Base-by-base conservation (phyloP, 2,797 vertebrate genomes). In the Harpagifer antarcticus region DNA sequence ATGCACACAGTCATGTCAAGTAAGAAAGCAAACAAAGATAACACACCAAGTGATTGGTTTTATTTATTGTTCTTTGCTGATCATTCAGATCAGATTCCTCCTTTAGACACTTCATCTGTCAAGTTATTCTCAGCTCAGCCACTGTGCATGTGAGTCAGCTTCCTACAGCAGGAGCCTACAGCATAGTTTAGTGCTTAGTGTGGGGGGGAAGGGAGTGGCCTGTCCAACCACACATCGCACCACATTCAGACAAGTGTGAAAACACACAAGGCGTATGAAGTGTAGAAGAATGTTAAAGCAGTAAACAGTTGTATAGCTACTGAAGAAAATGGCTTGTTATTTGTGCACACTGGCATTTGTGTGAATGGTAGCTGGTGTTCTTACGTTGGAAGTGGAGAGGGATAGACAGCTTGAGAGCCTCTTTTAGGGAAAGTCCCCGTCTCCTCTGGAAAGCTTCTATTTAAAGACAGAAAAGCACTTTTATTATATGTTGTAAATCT, bases 111-210 rank as follows among this genome's bases (percentile, higher is more conserved):
- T 73, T 63, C 11, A 47, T 76, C 40, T 33, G 19, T 10, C 0
- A 12, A 56, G 63, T 74, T 81, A 5, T 81, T 85, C 61, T 44
- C 3, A 20, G 40, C 69, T 59, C 62, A 53, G 47, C 62, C 71
- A 42, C 74, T 69, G 42, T 74, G 58, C 67, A 70, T 47, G 43
- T 86, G 88, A 90, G 43, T 88, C 84, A 87, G 54, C 68, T 67
- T 76, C 52, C 63, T 62, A 31, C 20, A 23, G 44, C 66, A 17
- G 43, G 56, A 40, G 58, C 65, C 15, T 56, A n/a, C 49, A 13
- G 23, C 83, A 84, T 77, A 78, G 59, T 80, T 81, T 37, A 68
- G 61, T n/a, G 62, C 64, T 76, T 20, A 70, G 75, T 11, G 80
- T 50, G 50, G 33, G 71, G 31, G 45, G 27, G 49, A 23, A 83